phyloP scores from a whole-genome alignment of 2,888 invertebrate species.

The Cetonia aurata region DNA sequence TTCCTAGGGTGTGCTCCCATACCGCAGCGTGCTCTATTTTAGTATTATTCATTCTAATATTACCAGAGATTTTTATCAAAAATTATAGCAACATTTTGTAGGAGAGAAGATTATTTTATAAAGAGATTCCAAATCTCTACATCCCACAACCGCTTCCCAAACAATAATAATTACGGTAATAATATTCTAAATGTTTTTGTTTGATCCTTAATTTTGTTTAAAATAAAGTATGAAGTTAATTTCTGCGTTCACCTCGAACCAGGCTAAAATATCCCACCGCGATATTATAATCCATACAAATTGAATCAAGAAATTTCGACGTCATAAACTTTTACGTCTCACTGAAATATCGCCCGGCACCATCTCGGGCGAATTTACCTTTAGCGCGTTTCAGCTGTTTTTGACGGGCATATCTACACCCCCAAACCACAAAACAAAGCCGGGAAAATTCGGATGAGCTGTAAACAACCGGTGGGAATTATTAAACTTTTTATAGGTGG shows the following conservation, averaged over 20 bases:
- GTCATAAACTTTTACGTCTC: background rate
- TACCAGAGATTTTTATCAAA: too few species aligned
- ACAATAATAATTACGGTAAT: too few species aligned
- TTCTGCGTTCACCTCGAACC: too few species aligned
- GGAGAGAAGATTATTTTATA: background rate
- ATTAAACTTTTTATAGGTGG: slow-evolving; percentile 11
- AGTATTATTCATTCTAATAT: too few species aligned
- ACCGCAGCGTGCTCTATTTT: too few species aligned
- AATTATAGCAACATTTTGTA: background rate
- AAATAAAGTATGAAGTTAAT: too few species aligned
- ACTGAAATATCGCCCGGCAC: background rate
- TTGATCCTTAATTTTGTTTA: too few species aligned
- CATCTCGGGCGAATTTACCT: slow-evolving; percentile 14
- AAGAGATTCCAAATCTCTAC: too few species aligned
- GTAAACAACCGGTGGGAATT: slow-evolving; percentile 18
- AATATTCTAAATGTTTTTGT: too few species aligned
- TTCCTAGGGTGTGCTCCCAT: slow-evolving; percentile 1
- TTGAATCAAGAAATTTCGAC: slow-evolving; percentile 1
- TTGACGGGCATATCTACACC: slow-evolving; percentile 8
- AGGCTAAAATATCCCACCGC: too few species aligned
- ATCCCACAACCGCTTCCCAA: too few species aligned
- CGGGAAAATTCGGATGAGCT: background rate
- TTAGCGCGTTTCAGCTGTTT: slow-evolving; percentile 9
- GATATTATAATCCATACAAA: background rate
- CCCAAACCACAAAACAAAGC: slow-evolving; percentile 6